A percentile compares a stretch with the other conserved stretches of the same genome.
Evolutionary conservation across 2,113 vertebrate genomes (phyloP).

Genomic region (Procapra przewalskii): DNA sequence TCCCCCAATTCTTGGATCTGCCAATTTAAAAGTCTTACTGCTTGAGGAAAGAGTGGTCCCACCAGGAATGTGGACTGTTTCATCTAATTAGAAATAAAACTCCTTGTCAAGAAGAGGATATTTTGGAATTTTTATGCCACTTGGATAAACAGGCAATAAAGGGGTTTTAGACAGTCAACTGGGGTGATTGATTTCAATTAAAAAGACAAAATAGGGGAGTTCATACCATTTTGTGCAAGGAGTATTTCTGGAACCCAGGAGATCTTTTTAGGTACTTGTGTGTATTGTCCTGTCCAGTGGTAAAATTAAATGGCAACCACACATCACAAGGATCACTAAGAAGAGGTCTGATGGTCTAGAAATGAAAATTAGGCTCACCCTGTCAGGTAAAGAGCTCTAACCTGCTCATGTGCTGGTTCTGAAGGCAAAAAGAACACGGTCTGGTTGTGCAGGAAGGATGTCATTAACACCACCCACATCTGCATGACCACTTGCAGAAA

Average conservation of each 20-base stretch:
- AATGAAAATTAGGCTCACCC: background rate
- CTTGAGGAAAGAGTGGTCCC: background rate
- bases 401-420: background rate
- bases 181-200: background rate
- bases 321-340: background rate
- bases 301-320: background rate
- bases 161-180: background rate
- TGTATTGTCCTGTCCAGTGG: background rate
- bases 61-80: background rate
- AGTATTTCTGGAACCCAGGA: background rate
- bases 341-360: background rate
- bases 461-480: background rate
- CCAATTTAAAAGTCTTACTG: background rate
- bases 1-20: background rate
- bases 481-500: background rate
- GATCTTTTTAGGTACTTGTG: background rate
- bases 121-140: background rate
- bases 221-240: background rate
- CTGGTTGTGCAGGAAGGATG: background rate
- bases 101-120: background rate
- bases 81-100: background rate
- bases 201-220: background rate
- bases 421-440: background rate
- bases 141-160: background rate
- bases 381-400: background rate